Evolutionary conservation across 2,888 invertebrate species (phyloP), one percentile per base, ranked within the genome.

Genomic region (Hydrotaea cyrtoneurina): DNA sequence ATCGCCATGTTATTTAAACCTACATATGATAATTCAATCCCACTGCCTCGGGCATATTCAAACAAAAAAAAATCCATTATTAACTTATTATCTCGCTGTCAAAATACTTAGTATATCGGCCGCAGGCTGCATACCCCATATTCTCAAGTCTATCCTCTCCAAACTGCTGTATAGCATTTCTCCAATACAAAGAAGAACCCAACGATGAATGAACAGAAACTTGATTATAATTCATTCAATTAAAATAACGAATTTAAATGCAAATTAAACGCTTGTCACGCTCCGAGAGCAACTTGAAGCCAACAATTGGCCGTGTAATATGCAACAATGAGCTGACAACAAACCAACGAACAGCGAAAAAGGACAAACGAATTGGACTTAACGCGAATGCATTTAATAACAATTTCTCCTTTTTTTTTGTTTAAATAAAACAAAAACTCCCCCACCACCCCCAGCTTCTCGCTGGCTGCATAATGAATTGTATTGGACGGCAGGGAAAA

Each of bases 181-280:
- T 80, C 53, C 76, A 80, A 43, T 74, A 77, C 75, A 80, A 80
- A 66, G 74, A 57, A n/a, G 26, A 55, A 0, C 64, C 39, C 13
- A 4, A 57, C n/a, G n/a, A n/a, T n/a, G n/a, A n/a, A n/a, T n/a
- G n/a, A 15, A 73, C 7, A 31, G 55, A 36, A 11, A 55, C 15
- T 15, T 36, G 36, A 64, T 15, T 0, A 53, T 55, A 83, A 83
- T 83, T 77, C 76, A 76, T 59, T 77, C 50, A 19, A 74, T 76
- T 72, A 72, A 79, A 83, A 76, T 57, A 83, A 17, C 23, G 71
- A 71, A 80, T 77, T 80, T 80, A 64, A 74, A 78, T 84, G 81
- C 46, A 78, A 84, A 66, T 75, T 72, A 73, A 10, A 69, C 11
- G 59, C 1, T 72, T 31, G 10, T 23, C 43, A 64, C n/a, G n/a